These are phyloP conservation scores for Serilophus lunatus DNA, from an alignment of 2,113 vertebrate genomes.

Conservation along the genomic window DNA sequence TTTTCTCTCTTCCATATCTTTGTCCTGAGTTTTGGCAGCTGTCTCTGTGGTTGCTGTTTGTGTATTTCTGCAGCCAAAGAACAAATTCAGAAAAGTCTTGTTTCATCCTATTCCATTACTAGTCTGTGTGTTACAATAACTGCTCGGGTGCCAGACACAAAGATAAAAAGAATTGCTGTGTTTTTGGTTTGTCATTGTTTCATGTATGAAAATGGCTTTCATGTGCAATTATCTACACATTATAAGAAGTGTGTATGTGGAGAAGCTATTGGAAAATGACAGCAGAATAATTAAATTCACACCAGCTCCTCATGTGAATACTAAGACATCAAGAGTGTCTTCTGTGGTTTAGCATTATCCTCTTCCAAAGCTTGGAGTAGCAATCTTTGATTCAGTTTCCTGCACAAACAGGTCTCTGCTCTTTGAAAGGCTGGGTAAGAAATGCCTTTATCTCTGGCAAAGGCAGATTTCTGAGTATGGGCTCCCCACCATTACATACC, in stretches of 20 bases:
- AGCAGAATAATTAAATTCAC: constrained; percentile 39
- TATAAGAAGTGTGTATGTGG: neutral
- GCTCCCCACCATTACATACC: neutral
- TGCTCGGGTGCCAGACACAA: neutral
- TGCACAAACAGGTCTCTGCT: neutral
- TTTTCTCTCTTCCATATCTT: neutral
- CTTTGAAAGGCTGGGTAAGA: neutral
- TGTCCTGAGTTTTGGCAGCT: neutral
- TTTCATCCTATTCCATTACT: constrained; percentile 12
- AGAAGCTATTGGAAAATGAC: constrained; percentile 43
- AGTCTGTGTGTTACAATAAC: neutral
- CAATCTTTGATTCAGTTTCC: neutral
- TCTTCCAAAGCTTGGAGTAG: neutral
- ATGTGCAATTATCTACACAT: constrained; percentile 23
- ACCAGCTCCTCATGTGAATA: neutral
- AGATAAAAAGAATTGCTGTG: neutral
- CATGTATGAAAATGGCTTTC: constrained; percentile 46
- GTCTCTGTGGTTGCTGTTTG: neutral
- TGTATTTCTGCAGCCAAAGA: neutral
- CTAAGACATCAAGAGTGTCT: neutral
- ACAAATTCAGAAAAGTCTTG: neutral
- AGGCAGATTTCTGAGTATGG: neutral
- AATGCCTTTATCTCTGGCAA: neutral
- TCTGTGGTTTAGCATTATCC: neutral
- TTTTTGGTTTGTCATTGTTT: constrained; percentile 40